These are phyloP conservation scores for Pantala flavescens DNA, from an alignment of 1,140 invertebrate species.

Conservation along the genomic window DNA sequence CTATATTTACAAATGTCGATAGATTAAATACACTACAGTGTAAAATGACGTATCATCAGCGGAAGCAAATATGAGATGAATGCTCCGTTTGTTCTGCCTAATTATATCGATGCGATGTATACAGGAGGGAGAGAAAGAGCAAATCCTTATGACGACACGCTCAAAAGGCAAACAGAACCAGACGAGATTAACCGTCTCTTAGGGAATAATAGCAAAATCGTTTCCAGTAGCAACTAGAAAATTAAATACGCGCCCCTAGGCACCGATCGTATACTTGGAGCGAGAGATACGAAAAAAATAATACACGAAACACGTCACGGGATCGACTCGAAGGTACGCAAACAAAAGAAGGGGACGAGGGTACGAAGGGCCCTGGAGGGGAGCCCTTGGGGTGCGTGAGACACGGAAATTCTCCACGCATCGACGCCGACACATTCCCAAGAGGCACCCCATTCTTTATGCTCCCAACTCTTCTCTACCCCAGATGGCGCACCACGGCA, in stretches of 20 bases:
- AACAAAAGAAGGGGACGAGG: background rate
- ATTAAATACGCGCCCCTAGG: background rate
- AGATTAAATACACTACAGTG: too few relatives aligned
- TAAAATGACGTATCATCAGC: too few relatives aligned
- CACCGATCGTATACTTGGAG: background rate
- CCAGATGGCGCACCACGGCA: constrained; percentile 81
- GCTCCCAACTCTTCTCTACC: background rate
- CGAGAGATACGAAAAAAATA: background rate
- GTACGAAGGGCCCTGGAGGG: background rate
- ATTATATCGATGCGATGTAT: too few relatives aligned
- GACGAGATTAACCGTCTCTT: background rate
- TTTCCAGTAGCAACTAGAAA: background rate
- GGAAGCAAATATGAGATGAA: too few relatives aligned
- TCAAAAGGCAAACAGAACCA: background rate
- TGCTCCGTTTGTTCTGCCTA: too few relatives aligned
- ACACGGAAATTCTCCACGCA: background rate
- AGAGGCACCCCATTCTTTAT: background rate
- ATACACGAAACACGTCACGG: background rate
- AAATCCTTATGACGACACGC: too few relatives aligned
- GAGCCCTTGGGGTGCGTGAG: background rate
- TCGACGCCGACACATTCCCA: background rate
- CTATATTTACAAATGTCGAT: too few relatives aligned
- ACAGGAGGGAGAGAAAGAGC: too few relatives aligned
- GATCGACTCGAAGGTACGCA: too few relatives aligned
- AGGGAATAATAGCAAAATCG: background rate